Conservation (phyloP, 2,888 invertebrate genomes). For the Tachina grossa region DNA sequence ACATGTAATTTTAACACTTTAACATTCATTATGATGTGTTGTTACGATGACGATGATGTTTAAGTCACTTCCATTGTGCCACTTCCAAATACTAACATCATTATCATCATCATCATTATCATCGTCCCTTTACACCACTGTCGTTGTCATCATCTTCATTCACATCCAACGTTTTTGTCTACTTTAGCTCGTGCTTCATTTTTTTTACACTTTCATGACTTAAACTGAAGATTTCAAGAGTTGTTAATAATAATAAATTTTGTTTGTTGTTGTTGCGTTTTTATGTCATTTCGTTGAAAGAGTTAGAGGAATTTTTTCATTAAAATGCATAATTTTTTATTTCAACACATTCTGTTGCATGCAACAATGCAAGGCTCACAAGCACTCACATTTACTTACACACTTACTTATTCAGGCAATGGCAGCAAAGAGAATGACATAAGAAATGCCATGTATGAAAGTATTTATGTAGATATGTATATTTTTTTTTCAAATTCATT, state of each 20-base stretch:
- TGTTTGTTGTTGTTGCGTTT: conserved; percentile 21
- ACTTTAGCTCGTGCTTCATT: conserved; percentile 22
- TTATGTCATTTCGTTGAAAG: conserved; percentile 33
- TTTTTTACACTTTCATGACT: conserved; percentile 39
- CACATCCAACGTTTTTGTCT: conserved; percentile 5
- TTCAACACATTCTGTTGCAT: conserved; percentile 53
- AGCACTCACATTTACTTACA: neutral
- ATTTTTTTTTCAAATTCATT: conserved; percentile 46
- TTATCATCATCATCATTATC: conserved; percentile 2
- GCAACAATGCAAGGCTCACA: conserved; percentile 1
- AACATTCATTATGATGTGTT: conserved; percentile 53
- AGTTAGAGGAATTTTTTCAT: conserved; percentile 65
- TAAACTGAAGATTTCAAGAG: conserved; percentile 57
- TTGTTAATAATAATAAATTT: conserved; percentile 53
- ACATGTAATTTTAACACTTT: conserved; percentile 70
- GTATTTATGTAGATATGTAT: neutral
- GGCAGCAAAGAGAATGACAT: neutral
- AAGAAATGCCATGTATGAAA: neutral
- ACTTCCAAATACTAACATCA: neutral
- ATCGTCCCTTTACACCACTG: conserved; percentile 2
- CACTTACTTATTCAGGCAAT: neutral
- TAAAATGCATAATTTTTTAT: conserved; percentile 65
- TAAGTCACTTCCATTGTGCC: conserved; percentile 9
- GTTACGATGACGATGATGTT: conserved; percentile 14
- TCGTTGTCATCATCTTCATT: conserved; percentile 2